phyloP scores from a whole-genome alignment of 64 coral and sea anemone species.

The Astreopora myriophthalma region DNA sequence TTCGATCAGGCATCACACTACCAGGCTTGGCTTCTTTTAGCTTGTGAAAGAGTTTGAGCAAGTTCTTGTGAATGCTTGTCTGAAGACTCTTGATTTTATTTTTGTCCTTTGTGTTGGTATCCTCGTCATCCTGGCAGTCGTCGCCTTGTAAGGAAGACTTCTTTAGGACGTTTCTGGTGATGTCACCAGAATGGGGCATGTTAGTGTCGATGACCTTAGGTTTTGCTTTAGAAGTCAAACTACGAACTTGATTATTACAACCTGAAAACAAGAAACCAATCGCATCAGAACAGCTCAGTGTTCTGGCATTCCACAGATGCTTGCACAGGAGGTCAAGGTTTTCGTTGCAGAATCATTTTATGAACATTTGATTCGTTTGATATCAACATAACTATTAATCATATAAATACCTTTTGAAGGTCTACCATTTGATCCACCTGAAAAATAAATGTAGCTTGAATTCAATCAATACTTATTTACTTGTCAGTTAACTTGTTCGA shows the following conservation, averaged over 20 bases:
- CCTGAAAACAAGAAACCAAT: not conserved
- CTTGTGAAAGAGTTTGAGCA: constrained; percentile 68
- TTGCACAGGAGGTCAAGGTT: not conserved
- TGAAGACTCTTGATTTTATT: constrained; percentile 52
- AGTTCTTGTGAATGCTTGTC: constrained; percentile 66
- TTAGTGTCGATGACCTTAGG: not conserved
- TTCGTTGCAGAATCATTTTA: no score
- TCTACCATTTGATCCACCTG: not conserved
- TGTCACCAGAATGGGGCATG: not conserved
- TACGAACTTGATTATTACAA: constrained; percentile 32
- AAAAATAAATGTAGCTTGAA: not conserved
- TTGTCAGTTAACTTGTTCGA: no score
- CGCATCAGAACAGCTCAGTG: not conserved
- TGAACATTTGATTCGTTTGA: no score
- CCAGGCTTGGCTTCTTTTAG: constrained; percentile 31
- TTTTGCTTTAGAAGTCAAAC: not conserved
- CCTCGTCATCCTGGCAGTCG: not conserved
- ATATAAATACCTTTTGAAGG: constrained; percentile 2
- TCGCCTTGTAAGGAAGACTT: not conserved
- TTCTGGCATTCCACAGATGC: no score
- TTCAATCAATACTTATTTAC: no score
- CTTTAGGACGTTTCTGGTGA: not conserved
- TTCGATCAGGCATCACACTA: not conserved
- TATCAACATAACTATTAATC: no score
- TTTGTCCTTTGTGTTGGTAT: constrained; percentile 13